Base-by-base conservation (phyloP, 1,140 invertebrate genomes). In the Scylla paramamosain region DNA sequence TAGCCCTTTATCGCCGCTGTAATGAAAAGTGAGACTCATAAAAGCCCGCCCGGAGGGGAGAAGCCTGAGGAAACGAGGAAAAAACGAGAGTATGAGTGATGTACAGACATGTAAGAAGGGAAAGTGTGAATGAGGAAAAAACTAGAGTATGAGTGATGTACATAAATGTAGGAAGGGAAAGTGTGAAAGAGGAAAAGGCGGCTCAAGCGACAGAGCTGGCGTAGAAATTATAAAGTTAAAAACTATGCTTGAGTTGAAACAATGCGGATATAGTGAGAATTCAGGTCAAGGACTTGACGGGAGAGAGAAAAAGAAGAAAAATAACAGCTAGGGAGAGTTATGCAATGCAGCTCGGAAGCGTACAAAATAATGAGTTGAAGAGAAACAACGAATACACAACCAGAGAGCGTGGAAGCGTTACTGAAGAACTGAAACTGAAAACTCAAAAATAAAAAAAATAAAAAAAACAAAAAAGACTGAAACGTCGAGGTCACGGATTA, bases 1-100 rank as follows among this genome's bases (percentile, higher is more conserved):
- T n/a, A 59, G 28, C 25, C 14, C 48, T 91, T 59, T 59, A 52
- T 32, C 48, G 46, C 29, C n/a, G 8, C 89, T 12, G 14, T 91
- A 59, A 91, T 91, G 48, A 91, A 91, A 91, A 91, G 89, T 91
- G 89, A 14, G 89, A 45, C 89, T 91, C 89, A 91, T 91, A 59
- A 91, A 39, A 46, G 48, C n/a, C 48, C 14, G 0, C 46, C n/a
- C 2, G 48, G 46, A 29, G n/a, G 6, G 16, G 39, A 59, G n/a
- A 20, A 28, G 48, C 29, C 31, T 10, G n/a, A 59, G 48, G n/a
- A 29, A 25, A 59, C n/a, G 48, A 59, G 25, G 89, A 29, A 59
- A 91, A 59, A 59, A 59, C 48, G n/a, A 12, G 6, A 14, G 14
- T 10, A 10, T 32, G 31, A 84, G 83, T 29, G 84, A 87, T 39